Base-by-base conservation (phyloP, 1,140 invertebrate species). In the Spodoptera litura region DNA sequence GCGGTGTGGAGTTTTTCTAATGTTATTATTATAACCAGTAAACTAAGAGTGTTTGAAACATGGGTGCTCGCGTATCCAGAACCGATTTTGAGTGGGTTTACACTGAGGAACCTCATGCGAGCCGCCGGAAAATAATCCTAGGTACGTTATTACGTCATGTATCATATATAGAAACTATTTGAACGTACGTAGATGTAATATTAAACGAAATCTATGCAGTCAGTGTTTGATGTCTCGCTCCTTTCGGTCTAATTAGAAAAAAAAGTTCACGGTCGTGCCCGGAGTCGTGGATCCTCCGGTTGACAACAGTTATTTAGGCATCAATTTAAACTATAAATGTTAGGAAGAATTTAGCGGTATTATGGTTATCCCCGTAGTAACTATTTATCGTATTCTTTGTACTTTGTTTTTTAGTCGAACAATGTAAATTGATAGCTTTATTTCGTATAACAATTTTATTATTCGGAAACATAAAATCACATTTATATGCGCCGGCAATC, bases 101-200 rank as follows among this genome's bases (percentile, higher is more conserved):
- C 85, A 98, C 98, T 0, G 99, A 99, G 92, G 99, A 99, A 93
- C 99, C 99, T n/a, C 99, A 99, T 94, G 99, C 99, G 0, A 97
- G 97, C 79, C 96, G 99, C 72, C 95, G 99, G 77, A 99, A 99
- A 95, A 96, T 98, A 88, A 99, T 99, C 90, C 95, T 99, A 90
- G 97, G 98, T 99, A 96, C 95, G 96, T 91, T 74, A 80, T 85
- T 82, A 88, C 85, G 85, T 88, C 85, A 91, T 81, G 27, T 82
- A 79, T 80, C 27, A 79, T 55, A 78, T 78, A 61, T 78, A 64
- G 73, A 31, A 73, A 58, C 53, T 13, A 20, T 15, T 71, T 71
- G 52, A 56, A 8, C 10, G 52, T 4, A 71, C 31, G 68, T 71
- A 58, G n/a, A 52, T 59, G 56, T 59, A 58, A 59, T 73, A 49